These are phyloP conservation scores for Pachyseris speciosa DNA, from an alignment of 64 coral and sea anemone species.

Conservation along the genomic window DNA sequence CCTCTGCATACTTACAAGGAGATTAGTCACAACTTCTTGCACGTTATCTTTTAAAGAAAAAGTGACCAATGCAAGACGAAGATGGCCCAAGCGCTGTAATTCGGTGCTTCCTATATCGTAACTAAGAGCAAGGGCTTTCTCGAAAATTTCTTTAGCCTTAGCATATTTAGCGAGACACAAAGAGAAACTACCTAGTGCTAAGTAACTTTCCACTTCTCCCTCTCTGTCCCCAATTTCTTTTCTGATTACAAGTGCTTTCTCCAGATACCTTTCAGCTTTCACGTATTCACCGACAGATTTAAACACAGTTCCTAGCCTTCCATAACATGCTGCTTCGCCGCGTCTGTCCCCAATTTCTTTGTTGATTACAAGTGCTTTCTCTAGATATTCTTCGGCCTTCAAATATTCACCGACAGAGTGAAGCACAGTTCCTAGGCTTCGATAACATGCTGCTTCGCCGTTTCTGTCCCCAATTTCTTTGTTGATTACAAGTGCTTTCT, in stretches of 20 bases:
- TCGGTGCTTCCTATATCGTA: background rate
- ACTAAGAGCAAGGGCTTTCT: background rate
- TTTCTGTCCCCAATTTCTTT: no score
- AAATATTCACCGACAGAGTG: no score
- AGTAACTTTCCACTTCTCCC: background rate
- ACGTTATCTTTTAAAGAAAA: background rate
- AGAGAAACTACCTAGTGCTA: background rate
- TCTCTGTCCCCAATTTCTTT: background rate
- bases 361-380: no score
- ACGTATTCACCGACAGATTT: background rate
- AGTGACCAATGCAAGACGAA: background rate
- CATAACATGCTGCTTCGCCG: no score
- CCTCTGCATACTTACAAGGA: background rate
- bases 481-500: no score
- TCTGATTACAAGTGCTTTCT: background rate
- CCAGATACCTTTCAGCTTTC: background rate
- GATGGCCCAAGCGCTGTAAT: background rate
- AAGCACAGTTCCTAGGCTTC: no score
- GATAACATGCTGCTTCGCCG: no score
- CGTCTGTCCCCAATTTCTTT: no score
- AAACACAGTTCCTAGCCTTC: background rate
- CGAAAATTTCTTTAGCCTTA: background rate
- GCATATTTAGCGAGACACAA: background rate
- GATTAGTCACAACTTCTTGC: background rate
- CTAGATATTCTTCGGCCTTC: no score